These are phyloP conservation scores for Podocnemis expansa DNA, from an alignment of 2,113 vertebrate species.

Conservation along the genomic window DNA sequence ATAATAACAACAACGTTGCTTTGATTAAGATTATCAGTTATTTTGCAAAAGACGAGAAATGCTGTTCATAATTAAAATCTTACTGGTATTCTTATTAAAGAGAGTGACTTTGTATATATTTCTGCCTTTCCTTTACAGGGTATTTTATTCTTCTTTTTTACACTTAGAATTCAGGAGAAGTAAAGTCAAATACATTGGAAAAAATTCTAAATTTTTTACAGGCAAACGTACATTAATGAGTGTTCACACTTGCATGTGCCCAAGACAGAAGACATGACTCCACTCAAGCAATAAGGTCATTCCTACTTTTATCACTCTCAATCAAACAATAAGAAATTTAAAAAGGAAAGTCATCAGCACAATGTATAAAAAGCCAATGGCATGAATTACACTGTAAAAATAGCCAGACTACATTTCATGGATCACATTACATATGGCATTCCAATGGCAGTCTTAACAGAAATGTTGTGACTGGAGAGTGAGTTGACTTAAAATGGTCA, in stretches of 20 bases:
- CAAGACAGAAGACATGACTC: not conserved
- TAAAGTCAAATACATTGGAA: rapidly evolving
- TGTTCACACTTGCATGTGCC: not conserved
- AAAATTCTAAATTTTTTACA: not conserved
- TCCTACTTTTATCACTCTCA: not conserved
- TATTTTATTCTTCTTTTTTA: not conserved
- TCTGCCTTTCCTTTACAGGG: not conserved
- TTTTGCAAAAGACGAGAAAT: not conserved
- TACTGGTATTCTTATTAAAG: not conserved
- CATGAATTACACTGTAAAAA: not conserved
- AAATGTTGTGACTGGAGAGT: not conserved
- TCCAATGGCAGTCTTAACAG: not conserved
- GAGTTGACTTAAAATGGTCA: not conserved
- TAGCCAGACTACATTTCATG: not conserved
- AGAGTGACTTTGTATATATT: rapidly evolving
- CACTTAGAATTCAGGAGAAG: not conserved
- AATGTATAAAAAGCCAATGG: not conserved
- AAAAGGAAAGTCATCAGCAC: not conserved
- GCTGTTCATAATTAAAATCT: rapidly evolving
- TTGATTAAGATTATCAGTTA: not conserved
- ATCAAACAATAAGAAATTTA: not conserved
- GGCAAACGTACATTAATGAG: not conserved
- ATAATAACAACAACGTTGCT: too few species aligned
- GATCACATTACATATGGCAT: not conserved
- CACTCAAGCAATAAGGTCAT: not conserved